Percentiles rank a stretch among this genome's conserved stretches.
phyloP scores from a whole-genome alignment of 53 echinoderm and acorn worm species.

The Antedon mediterranea region DNA sequence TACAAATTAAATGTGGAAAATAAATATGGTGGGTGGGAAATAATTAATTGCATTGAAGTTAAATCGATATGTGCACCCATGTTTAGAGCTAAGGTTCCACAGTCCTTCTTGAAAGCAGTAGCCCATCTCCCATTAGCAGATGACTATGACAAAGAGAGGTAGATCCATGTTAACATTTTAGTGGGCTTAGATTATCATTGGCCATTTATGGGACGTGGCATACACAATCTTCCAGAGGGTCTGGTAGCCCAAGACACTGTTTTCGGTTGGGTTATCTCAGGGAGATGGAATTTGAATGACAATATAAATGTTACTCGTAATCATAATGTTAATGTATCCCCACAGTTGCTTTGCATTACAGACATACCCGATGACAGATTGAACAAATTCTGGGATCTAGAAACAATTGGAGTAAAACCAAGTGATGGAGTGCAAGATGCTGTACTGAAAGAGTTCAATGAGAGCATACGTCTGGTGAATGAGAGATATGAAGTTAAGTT shows the following conservation, averaged over 20 bases:
- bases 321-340: too few relatives aligned
- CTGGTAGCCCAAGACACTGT: too few relatives aligned
- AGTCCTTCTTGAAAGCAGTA: conserved; percentile 14
- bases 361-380: too few relatives aligned
- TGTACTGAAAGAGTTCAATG: conserved; percentile 18
- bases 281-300: too few relatives aligned
- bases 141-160: conserved; percentile 8
- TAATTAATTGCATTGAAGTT: conserved; percentile 6
- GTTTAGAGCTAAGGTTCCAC: conserved; percentile 6
- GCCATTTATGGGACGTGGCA: too few relatives aligned
- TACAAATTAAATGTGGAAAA: conserved; percentile 19
- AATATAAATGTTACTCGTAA: too few relatives aligned
- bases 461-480: conserved; percentile 3
- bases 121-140: conserved; percentile 8
- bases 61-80: conserved; percentile 14
- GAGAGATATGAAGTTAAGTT: conserved; percentile 13
- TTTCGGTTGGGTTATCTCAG: too few relatives aligned
- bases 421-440: conserved; percentile 3
- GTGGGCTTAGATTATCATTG: conserved; percentile 14
- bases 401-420: conserved; percentile 5
- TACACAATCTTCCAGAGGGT: too few relatives aligned
- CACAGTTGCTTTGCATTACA: too few relatives aligned
- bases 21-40: conserved; percentile 20
- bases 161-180: conserved; percentile 11
- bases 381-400: conserved; percentile 14